Conservation (phyloP, 2,113 vertebrate species). For the Emydocephalus ijimae region DNA sequence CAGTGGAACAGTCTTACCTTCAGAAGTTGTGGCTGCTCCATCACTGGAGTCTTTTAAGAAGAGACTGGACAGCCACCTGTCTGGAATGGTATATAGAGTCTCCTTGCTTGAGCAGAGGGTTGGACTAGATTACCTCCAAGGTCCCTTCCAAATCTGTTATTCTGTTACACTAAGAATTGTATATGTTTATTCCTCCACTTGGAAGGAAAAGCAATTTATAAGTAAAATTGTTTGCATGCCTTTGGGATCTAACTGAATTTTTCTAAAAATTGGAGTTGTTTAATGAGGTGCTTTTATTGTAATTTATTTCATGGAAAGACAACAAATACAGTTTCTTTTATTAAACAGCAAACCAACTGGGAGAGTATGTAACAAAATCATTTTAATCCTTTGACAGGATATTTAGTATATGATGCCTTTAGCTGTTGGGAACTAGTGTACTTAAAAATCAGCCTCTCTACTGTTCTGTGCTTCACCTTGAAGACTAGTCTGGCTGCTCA, state of each 20-base stretch:
- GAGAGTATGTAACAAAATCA: background rate
- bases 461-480: background rate
- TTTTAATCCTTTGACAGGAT: background rate
- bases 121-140: too few relatives aligned
- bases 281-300: background rate
- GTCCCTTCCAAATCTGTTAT: too few relatives aligned
- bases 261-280: background rate
- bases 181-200: background rate
- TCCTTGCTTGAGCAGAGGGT: too few relatives aligned
- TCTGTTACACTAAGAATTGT: background rate
- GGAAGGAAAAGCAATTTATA: background rate
- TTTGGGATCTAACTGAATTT: background rate
- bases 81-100: too few relatives aligned
- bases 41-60: too few relatives aligned
- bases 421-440: background rate
- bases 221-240: background rate
- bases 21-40: too few relatives aligned
- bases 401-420: background rate
- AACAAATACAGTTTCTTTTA: background rate
- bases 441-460: background rate
- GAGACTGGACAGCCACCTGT: too few relatives aligned
- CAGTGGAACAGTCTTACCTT: background rate
- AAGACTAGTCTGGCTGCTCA: background rate
- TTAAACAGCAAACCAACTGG: background rate
- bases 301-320: background rate